Evolutionary conservation across 2,888 invertebrate genomes (phyloP).

Genomic region (Invenusta paracnida): DNA sequence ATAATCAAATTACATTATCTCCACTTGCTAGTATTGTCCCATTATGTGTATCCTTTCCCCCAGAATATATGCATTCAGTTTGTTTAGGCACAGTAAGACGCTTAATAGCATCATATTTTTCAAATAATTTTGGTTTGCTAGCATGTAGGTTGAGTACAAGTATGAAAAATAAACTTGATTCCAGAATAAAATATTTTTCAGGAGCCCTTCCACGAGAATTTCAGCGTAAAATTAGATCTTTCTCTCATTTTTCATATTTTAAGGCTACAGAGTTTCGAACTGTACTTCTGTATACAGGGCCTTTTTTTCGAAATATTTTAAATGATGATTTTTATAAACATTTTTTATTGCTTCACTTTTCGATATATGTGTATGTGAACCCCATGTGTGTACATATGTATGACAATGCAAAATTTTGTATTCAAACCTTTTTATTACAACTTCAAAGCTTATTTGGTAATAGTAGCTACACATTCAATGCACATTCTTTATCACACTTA

Average conservation of each 20-base stretch:
- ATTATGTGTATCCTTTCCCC: conserved; percentile 42
- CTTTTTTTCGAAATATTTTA: conserved; percentile 39
- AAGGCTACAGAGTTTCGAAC: conserved; percentile 3
- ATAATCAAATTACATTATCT: conserved; percentile 42
- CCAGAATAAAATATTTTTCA: background rate
- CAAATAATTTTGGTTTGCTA: background rate
- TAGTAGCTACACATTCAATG: conserved; percentile 44
- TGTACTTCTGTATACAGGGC: background rate
- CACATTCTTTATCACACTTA: conserved; percentile 45
- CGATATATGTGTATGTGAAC: conserved; percentile 41
- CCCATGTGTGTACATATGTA: conserved; percentile 14
- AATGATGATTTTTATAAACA: conserved; percentile 42
- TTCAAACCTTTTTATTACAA: conserved; percentile 44
- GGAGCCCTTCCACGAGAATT: background rate
- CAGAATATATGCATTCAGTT: conserved; percentile 46
- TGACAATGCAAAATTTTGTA: conserved; percentile 44
- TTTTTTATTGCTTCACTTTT: conserved; percentile 44
- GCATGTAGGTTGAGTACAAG: background rate
- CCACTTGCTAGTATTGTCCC: conserved; percentile 44
- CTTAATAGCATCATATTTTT: background rate
- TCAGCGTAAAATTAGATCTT: conserved; percentile 9
- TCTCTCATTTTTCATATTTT: background rate
- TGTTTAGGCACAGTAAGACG: background rate
- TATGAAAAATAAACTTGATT: background rate
- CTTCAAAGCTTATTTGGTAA: conserved; percentile 43